phyloP scores from a whole-genome alignment of 2,113 vertebrate species.

The Gambusia affinis region DNA sequence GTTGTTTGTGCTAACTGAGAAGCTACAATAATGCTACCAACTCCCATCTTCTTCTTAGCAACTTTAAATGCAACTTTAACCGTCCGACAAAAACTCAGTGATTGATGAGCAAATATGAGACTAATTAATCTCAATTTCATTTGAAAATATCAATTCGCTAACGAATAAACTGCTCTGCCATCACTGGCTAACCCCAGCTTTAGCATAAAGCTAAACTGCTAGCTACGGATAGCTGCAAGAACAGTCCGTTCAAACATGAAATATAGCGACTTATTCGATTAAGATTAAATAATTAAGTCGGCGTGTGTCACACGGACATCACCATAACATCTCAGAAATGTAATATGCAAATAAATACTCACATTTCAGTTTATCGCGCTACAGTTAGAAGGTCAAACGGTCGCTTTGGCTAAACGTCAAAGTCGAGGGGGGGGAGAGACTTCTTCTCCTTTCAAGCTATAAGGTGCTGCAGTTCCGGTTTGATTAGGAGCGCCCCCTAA shows the following conservation, averaged over 20 bases:
- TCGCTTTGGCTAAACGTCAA: slow-evolving; percentile 47
- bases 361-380: slow-evolving; percentile 39
- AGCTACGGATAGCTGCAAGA: background rate
- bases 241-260: background rate
- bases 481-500: slow-evolving; percentile 23
- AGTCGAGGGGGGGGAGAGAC: slow-evolving; percentile 42
- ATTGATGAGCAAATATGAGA: background rate
- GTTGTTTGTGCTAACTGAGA: background rate
- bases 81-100: background rate
- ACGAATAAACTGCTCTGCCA: slow-evolving; percentile 1
- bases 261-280: background rate
- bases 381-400: slow-evolving; percentile 63
- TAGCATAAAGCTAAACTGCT: slow-evolving; percentile 29
- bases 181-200: slow-evolving; percentile 5
- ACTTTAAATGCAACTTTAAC: background rate
- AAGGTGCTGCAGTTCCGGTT: background rate
- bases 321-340: rapidly evolving
- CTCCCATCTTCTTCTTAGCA: rapidly evolving
- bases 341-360: background rate
- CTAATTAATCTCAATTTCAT: background rate
- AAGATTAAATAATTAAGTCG: rapidly evolving
- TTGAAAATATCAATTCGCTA: background rate
- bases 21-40: background rate
- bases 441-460: background rate
- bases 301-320: rapidly evolving